A percentile compares a stretch with the other conserved stretches of the same genome.
Conservation (phyloP, 35 echinoderm and acorn worm species). For the Acanthaster planci region DNA sequence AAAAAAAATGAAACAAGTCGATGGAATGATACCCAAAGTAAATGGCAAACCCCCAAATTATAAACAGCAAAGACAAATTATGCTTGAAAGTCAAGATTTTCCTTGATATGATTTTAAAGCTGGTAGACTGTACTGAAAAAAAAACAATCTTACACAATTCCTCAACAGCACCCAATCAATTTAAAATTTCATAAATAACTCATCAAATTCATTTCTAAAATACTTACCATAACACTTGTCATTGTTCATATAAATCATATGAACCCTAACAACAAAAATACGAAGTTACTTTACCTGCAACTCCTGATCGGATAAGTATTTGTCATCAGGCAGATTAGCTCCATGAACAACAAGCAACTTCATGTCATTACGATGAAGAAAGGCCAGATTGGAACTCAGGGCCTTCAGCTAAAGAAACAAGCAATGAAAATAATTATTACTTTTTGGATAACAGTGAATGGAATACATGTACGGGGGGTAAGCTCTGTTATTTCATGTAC, state of each 20-base stretch:
- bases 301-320: slow-evolving; percentile 61
- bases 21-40: too few species aligned
- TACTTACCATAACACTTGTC: neutral
- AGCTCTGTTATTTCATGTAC: too few species aligned
- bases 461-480: too few species aligned
- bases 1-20: too few species aligned
- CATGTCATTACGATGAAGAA: slow-evolving; percentile 93
- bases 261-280: neutral
- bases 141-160: neutral
- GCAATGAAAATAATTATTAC: neutral
- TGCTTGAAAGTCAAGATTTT: neutral
- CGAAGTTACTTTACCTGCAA: slow-evolving; percentile 62
- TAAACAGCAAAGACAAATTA: neutral
- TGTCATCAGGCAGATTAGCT: slow-evolving; percentile 60
- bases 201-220: neutral
- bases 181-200: neutral
- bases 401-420: slow-evolving; percentile 60
- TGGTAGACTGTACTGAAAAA: neutral
- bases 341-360: slow-evolving; percentile 90
- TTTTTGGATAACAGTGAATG: too few species aligned
- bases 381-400: slow-evolving; percentile 83
- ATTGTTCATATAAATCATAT: neutral
- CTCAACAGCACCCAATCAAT: neutral
- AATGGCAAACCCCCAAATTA: neutral
- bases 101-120: neutral